phyloP scores from a whole-genome alignment of 2,888 invertebrate species.

The Panopea generosa region DNA sequence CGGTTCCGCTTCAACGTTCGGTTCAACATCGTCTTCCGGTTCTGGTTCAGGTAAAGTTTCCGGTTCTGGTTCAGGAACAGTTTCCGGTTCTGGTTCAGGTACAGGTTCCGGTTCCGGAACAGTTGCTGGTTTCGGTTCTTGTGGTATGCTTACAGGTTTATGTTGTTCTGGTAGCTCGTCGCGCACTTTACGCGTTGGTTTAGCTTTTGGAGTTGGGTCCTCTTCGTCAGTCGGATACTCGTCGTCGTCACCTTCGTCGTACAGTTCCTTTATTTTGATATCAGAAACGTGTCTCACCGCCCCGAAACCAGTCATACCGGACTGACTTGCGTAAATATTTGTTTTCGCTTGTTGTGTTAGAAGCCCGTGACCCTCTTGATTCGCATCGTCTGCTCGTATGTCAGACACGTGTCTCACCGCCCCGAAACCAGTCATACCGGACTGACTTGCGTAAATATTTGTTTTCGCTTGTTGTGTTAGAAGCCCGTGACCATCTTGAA shows the following conservation, averaged over 20 bases:
- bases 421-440: conserved; percentile 81
- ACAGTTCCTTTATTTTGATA: conserved; percentile 47
- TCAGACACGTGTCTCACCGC: conserved; percentile 82
- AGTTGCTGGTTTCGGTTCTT: background rate
- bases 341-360: conserved; percentile 39
- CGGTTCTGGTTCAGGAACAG: conserved; percentile 2
- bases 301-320: conserved; percentile 50
- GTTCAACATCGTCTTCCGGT: conserved; percentile 9
- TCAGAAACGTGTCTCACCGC: conserved; percentile 54
- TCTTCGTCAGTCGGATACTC: conserved; percentile 63
- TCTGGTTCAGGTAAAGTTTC: conserved; percentile 5
- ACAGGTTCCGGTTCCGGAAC: conserved; percentile 7
- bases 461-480: conserved; percentile 81
- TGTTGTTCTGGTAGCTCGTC: conserved; percentile 17
- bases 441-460: conserved; percentile 82
- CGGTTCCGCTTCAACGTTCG: conserved; percentile 13
- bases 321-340: conserved; percentile 53
- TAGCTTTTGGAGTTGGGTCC: conserved; percentile 23
- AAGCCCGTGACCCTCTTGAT: conserved; percentile 58
- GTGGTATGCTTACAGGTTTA: too few relatives aligned
- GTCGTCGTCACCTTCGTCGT: conserved; percentile 58
- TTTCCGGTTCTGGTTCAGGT: conserved; percentile 18
- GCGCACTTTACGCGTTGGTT: conserved; percentile 44
- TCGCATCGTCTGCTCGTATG: conserved; percentile 78
- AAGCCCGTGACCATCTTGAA: conserved; percentile 67